Conservation (phyloP, 2,797 vertebrate genomes). For the Babyrousa celebensis region DNA sequence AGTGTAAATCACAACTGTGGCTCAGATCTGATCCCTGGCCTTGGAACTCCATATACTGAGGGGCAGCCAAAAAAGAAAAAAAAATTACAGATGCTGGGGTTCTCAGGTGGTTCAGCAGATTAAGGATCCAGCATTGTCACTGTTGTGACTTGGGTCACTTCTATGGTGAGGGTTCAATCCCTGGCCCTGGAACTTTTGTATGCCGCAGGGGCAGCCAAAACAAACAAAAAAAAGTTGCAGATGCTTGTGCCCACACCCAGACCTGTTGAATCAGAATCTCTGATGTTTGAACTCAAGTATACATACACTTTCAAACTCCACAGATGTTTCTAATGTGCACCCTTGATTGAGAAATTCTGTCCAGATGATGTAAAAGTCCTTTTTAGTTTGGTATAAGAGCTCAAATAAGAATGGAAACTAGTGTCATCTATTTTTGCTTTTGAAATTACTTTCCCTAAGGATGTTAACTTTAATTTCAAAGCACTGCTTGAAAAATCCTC, state of each 20-base stretch:
- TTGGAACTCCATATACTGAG: no score
- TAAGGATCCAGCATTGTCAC: no score
- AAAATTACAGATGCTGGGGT: no score
- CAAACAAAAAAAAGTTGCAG: neutral
- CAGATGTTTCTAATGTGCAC: neutral
- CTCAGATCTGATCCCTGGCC: no score
- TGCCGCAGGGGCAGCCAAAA: no score
- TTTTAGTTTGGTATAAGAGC: neutral
- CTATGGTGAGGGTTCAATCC: neutral
- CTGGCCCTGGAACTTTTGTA: no score
- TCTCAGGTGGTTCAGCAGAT: no score
- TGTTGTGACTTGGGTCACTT: no score
- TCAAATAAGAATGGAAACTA: neutral
- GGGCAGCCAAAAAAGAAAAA: no score
- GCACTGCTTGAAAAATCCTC: slow-evolving; percentile 9
- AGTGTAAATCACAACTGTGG: no score
- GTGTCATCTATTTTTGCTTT: neutral
- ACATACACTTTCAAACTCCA: neutral
- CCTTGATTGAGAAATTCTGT: neutral
- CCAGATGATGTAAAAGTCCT: neutral
- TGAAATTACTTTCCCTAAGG: slow-evolving; percentile 1
- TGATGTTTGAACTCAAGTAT: neutral
- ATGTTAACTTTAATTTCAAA: slow-evolving; percentile 30
- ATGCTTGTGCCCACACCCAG: neutral
- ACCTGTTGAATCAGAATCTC: neutral